phyloP scores from a whole-genome alignment of 2,888 invertebrate species.

The Tigriopus californicus region DNA sequence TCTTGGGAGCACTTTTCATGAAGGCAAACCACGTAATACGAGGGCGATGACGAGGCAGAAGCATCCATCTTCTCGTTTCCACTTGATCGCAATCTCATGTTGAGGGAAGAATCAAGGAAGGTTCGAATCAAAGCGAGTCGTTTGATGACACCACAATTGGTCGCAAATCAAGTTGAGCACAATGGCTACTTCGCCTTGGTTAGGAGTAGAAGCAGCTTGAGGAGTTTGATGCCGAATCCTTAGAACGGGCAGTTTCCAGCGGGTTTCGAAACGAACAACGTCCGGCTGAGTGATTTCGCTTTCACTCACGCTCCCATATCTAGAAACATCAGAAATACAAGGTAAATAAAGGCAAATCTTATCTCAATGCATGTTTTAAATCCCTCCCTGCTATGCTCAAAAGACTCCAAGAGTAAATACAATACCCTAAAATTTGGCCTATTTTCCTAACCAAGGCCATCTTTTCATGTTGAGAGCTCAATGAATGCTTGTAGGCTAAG shows the following conservation, averaged over 20 bases:
- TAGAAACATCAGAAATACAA: neutral
- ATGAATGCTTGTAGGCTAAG: too few relatives aligned
- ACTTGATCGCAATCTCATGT: too few relatives aligned
- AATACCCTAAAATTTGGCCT: too few relatives aligned
- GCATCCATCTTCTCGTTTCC: neutral
- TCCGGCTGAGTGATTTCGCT: neutral
- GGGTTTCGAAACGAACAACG: neutral
- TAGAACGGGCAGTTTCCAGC: neutral
- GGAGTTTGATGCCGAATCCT: neutral
- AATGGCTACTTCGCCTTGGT: neutral
- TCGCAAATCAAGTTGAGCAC: neutral
- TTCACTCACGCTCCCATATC: neutral
- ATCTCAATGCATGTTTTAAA: too few relatives aligned
- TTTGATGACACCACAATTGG: neutral
- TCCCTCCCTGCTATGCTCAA: too few relatives aligned
- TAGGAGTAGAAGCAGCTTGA: neutral
- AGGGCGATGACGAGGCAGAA: neutral
- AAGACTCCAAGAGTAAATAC: too few relatives aligned
- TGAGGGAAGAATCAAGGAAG: too few relatives aligned
- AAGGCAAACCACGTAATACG: constrained; percentile 3
- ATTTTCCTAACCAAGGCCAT: too few relatives aligned
- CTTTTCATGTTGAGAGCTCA: too few relatives aligned
- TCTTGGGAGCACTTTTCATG: constrained; percentile 10
- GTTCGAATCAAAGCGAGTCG: too few relatives aligned
- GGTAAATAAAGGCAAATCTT: too few relatives aligned